Evolutionary conservation across 2,797 vertebrate species (phyloP).

Genomic region (Oryzias dopingdopingensis): DNA sequence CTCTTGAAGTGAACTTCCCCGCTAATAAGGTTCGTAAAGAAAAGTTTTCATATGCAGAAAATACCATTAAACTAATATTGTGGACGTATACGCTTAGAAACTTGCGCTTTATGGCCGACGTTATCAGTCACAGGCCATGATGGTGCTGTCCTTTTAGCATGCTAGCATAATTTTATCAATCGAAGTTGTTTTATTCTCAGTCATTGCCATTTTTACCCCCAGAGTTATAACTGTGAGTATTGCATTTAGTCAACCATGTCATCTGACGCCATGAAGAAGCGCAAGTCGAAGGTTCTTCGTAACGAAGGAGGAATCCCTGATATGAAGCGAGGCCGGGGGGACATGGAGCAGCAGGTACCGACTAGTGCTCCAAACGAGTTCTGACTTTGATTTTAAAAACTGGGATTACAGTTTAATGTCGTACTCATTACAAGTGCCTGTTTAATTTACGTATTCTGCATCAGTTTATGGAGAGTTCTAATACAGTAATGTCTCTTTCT

Average conservation of each 20-base stretch:
- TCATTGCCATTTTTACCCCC: background rate
- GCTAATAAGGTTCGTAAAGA: too few species aligned
- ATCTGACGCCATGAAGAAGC: conserved; percentile 88
- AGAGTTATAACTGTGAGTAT: accelerated
- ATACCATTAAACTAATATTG: background rate
- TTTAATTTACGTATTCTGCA: too few species aligned
- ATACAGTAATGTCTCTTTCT: background rate
- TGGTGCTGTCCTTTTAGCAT: conserved; percentile 24
- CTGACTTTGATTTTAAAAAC: too few species aligned
- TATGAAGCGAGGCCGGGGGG: conserved; percentile 83
- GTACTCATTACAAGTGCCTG: too few species aligned
- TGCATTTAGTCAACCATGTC: conserved; percentile 60
- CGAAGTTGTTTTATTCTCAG: background rate
- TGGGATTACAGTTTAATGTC: too few species aligned
- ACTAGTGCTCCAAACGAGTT: background rate
- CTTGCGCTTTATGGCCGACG: conserved; percentile 21
- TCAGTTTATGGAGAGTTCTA: too few species aligned
- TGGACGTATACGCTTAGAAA: background rate
- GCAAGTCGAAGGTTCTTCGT: conserved; percentile 93
- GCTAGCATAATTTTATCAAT: conserved; percentile 2
- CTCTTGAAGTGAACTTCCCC: too few species aligned
- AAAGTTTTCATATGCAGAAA: too few species aligned
- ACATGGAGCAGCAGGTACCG: conserved; percentile 81
- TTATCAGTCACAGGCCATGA: conserved; percentile 8
- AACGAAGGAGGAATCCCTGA: conserved; percentile 85